These are phyloP conservation scores for Spondyliosoma cantharus DNA, from an alignment of 2,797 vertebrate genomes.

Conservation along the genomic window DNA sequence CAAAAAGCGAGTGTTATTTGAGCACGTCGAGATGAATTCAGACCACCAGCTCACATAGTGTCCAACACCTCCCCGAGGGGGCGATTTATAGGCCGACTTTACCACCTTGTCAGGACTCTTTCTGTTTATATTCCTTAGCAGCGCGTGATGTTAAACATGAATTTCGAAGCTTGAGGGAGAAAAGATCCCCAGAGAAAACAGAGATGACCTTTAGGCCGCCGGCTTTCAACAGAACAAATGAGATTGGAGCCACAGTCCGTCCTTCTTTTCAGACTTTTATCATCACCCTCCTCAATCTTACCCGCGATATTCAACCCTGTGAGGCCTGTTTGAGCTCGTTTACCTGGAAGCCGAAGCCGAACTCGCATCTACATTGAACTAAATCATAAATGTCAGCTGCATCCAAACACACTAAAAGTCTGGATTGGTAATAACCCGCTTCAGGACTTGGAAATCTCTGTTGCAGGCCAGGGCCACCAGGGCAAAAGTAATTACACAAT, in stretches of 20 bases:
- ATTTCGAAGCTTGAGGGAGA: conserved; percentile 19
- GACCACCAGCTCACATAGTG: background rate
- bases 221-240: conserved; percentile 28
- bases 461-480: conserved; percentile 70
- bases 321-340: background rate
- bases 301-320: background rate
- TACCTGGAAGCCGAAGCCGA: background rate
- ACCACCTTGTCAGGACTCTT: conserved; percentile 23
- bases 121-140: conserved; percentile 23
- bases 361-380: conserved; percentile 8
- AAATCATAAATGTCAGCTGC: conserved; percentile 26
- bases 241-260: background rate
- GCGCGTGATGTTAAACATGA: conserved; percentile 21
- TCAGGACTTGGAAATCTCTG: conserved; percentile 54
- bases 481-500: conserved; percentile 81
- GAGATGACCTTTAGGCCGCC: conserved; percentile 37
- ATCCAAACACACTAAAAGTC: conserved; percentile 42
- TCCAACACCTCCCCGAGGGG: conserved; percentile 16
- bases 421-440: conserved; percentile 44
- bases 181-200: conserved; percentile 30
- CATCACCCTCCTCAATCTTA: background rate
- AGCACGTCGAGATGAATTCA: conserved; percentile 37
- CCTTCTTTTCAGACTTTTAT: background rate
- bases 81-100: conserved; percentile 27
- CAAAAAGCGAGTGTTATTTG: conserved; percentile 36